Evolutionary conservation across 2,888 invertebrate species (phyloP).

Genomic region (Anoncus sp.): DNA sequence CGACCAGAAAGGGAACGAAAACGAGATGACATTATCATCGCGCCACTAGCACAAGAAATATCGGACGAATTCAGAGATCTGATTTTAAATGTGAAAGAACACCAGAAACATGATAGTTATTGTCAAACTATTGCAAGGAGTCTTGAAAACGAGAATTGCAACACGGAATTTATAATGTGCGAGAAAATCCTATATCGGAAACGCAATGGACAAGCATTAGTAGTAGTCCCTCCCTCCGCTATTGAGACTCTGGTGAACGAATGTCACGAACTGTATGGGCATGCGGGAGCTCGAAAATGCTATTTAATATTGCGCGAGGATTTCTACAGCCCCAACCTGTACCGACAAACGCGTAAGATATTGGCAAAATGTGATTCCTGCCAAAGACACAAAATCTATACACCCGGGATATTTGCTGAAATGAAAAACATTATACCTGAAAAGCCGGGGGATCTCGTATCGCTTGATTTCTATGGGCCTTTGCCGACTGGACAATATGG

Average conservation of each 20-base stretch:
- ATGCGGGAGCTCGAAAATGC: neutral
- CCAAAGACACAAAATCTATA: neutral
- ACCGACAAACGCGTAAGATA: neutral
- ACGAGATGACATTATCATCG: neutral
- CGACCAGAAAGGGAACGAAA: neutral
- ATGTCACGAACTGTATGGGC: neutral
- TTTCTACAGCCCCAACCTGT: neutral
- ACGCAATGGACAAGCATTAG: neutral
- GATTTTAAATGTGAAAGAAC: too few relatives aligned
- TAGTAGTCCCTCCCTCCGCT: neutral
- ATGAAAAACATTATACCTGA: neutral
- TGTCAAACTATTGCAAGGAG: too few relatives aligned
- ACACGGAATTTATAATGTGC: too few relatives aligned
- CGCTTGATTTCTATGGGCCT: conserved; percentile 21
- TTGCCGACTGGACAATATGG: neutral
- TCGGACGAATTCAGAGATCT: neutral
- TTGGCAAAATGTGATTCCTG: neutral
- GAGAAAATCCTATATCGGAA: neutral
- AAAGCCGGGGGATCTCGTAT: neutral
- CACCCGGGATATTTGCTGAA: neutral
- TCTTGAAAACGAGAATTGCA: too few relatives aligned
- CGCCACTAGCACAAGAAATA: neutral
- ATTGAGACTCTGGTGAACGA: too few relatives aligned
- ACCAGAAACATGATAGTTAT: too few relatives aligned
- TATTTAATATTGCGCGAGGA: neutral